Percentiles rank a stretch among this genome's conserved stretches.
phyloP scores from a whole-genome alignment of 2,797 vertebrate species.

The Eulemur rubriventer region DNA sequence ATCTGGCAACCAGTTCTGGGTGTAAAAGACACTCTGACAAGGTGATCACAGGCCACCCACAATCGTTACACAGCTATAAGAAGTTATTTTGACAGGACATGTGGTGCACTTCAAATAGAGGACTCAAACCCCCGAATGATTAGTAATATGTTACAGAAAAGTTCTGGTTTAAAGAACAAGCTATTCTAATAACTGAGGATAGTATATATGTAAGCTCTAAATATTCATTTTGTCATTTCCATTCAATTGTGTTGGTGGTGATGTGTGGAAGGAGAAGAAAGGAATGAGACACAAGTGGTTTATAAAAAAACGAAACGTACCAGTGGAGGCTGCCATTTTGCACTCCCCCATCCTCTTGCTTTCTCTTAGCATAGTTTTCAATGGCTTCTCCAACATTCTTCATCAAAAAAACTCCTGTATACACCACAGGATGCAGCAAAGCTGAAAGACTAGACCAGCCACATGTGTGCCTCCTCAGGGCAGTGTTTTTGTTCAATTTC shows the following conservation, averaged over 20 bases:
- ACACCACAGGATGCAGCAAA: background rate
- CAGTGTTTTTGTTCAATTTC: background rate
- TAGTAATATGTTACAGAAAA: background rate
- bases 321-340: background rate
- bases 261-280: background rate
- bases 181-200: background rate
- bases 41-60: conserved; percentile 74
- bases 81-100: conserved; percentile 74
- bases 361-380: background rate
- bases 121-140: conserved; percentile 18
- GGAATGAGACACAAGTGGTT: background rate
- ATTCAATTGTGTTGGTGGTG: background rate
- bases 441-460: background rate
- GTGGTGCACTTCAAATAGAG: conserved; percentile 59
- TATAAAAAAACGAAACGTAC: background rate
- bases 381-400: background rate
- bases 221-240: background rate
- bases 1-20: conserved; percentile 65
- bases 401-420: background rate
- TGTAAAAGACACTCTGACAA: conserved; percentile 74
- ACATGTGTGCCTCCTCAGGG: fast-evolving
- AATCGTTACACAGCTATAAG: conserved; percentile 56
- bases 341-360: background rate
- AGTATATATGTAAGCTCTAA: background rate
- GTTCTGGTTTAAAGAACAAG: conserved; percentile 43